These are phyloP conservation scores for Hipposideros larvatus DNA, from an alignment of 2,797 vertebrate species.

Conservation along the genomic window DNA sequence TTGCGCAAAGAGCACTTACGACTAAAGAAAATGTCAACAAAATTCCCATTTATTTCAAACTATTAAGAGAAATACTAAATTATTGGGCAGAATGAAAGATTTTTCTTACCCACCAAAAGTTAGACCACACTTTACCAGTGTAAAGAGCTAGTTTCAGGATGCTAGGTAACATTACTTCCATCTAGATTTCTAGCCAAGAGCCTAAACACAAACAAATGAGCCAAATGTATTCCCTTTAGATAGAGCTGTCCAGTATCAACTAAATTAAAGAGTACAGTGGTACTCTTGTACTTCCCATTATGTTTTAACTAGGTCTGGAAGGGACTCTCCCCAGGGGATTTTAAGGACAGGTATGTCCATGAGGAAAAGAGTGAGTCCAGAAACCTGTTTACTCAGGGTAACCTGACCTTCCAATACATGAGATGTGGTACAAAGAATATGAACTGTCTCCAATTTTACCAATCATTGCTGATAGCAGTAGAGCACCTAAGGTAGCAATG, in stretches of 20 bases:
- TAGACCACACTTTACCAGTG: background rate
- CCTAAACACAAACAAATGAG: background rate
- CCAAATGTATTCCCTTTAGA: background rate
- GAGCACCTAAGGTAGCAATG: background rate
- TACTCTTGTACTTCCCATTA: background rate
- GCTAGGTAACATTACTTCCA: slow-evolving; percentile 29
- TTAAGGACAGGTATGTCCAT: background rate
- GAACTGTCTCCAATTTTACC: background rate
- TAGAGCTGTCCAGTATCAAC: background rate
- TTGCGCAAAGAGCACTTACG: slow-evolving; percentile 17
- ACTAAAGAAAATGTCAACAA: slow-evolving; percentile 63
- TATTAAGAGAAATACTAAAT: slow-evolving; percentile 74
- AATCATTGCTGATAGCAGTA: background rate
- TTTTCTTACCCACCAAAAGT: slow-evolving; percentile 66
- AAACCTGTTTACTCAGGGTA: background rate
- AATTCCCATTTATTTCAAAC: slow-evolving; percentile 80
- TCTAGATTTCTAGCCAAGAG: background rate
- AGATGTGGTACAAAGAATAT: background rate
- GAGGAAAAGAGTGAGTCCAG: background rate
- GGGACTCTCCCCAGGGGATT: background rate
- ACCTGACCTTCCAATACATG: background rate
- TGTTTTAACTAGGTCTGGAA: background rate
- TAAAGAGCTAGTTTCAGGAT: slow-evolving; percentile 7
- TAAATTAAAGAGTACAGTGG: background rate
- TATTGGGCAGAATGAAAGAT: slow-evolving; percentile 55